Evolutionary conservation across 1,140 invertebrate species (phyloP).

Genomic region (Argopecten irradians): DNA sequence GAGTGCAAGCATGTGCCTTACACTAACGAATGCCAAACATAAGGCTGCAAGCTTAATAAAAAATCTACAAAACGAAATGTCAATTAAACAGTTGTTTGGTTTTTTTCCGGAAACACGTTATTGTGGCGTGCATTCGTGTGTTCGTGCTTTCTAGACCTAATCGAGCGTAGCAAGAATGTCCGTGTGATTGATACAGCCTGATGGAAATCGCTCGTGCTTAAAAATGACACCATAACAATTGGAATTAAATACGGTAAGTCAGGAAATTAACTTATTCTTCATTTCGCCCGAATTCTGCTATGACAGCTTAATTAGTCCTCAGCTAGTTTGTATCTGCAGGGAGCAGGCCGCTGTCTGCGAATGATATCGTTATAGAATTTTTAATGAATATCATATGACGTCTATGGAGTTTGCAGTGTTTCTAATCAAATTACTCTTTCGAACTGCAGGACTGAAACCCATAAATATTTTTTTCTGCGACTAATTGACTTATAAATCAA

Average conservation of each 20-base stretch:
- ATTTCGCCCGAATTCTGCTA: background rate
- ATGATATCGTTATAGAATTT: conserved; percentile 1
- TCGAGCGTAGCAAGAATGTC: background rate
- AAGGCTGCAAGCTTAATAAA: background rate
- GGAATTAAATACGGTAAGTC: conserved; percentile 11
- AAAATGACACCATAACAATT: background rate
- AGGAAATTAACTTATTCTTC: background rate
- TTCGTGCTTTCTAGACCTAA: background rate
- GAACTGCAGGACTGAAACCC: background rate
- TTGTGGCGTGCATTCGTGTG: background rate
- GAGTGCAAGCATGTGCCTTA: too few relatives aligned
- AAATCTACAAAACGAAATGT: background rate
- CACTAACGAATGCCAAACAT: background rate
- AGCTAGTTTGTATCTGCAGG: background rate
- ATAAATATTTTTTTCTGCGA: background rate
- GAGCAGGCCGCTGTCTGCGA: background rate
- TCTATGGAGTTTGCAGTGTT: background rate
- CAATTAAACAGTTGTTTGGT: background rate
- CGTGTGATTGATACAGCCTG: background rate
- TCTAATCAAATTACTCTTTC: background rate
- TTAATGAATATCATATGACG: background rate
- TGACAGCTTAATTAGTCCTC: background rate
- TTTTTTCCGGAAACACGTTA: background rate
- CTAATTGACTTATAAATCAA: background rate
- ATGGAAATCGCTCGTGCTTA: background rate